Conservation (phyloP, 1,140 invertebrate species). For the Leguminivora glycinivorella region DNA sequence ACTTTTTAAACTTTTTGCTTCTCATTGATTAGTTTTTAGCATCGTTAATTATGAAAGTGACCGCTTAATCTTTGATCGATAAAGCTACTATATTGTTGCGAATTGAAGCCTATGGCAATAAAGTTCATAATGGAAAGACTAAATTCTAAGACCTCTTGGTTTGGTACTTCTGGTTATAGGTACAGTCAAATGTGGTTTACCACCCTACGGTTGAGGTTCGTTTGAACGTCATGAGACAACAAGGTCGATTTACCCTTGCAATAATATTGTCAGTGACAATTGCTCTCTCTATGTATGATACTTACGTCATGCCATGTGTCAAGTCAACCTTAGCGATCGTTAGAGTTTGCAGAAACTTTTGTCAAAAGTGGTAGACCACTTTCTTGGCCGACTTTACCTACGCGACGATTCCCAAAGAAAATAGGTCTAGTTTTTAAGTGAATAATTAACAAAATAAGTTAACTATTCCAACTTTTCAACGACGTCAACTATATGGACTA, state of each 20-base stretch:
- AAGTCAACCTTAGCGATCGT: too few species aligned
- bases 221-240: too few species aligned
- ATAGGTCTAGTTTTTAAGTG: background rate
- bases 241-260: too few species aligned
- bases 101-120: background rate
- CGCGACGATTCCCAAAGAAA: slow-evolving; percentile 8
- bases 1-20: background rate
- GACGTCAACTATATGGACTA: background rate
- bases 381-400: too few species aligned
- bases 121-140: background rate
- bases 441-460: background rate
- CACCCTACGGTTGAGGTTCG: too few species aligned
- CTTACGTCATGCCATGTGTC: too few species aligned
- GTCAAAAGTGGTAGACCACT: too few species aligned
- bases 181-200: too few species aligned
- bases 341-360: too few species aligned
- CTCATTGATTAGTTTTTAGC: background rate
- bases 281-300: too few species aligned
- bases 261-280: too few species aligned
- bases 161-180: background rate
- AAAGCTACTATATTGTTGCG: background rate
- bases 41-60: background rate
- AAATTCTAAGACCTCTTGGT: background rate
- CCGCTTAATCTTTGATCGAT: background rate
- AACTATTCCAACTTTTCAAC: background rate